phyloP scores from a whole-genome alignment of 2,113 vertebrate species.

The Rhinopithecus roxellana region DNA sequence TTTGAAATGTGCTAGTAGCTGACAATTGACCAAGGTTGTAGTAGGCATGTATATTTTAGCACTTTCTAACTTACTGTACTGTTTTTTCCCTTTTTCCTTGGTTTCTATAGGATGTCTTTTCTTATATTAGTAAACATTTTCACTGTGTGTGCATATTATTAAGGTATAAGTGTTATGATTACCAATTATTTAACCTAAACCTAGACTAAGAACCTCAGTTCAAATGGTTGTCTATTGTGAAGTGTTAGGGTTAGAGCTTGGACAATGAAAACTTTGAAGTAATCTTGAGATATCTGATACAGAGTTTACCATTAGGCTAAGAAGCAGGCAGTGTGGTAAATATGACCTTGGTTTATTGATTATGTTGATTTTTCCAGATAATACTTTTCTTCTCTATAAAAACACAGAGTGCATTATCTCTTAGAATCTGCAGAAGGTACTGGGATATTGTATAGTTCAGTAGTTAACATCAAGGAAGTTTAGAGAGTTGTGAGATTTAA shows the following conservation, averaged over 20 bases:
- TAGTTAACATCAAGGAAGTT: neutral
- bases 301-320: neutral
- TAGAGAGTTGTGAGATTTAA: neutral
- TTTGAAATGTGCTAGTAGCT: neutral
- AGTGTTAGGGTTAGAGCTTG: neutral
- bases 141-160: neutral
- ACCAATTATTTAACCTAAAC: neutral
- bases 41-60: neutral
- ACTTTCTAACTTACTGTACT: neutral
- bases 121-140: neutral
- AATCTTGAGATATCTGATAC: neutral
- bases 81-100: neutral
- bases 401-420: neutral
- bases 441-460: neutral
- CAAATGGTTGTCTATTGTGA: neutral
- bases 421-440: neutral
- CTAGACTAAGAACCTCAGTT: neutral
- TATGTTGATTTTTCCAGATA: neutral
- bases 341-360: neutral
- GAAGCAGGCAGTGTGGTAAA: neutral
- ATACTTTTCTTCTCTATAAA: neutral
- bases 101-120: neutral
- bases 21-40: constrained; percentile 14
- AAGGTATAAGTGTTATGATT: neutral
- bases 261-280: neutral